These are phyloP conservation scores for Clitarchus hookeri DNA, from an alignment of 2,888 invertebrate genomes.

Conservation along the genomic window DNA sequence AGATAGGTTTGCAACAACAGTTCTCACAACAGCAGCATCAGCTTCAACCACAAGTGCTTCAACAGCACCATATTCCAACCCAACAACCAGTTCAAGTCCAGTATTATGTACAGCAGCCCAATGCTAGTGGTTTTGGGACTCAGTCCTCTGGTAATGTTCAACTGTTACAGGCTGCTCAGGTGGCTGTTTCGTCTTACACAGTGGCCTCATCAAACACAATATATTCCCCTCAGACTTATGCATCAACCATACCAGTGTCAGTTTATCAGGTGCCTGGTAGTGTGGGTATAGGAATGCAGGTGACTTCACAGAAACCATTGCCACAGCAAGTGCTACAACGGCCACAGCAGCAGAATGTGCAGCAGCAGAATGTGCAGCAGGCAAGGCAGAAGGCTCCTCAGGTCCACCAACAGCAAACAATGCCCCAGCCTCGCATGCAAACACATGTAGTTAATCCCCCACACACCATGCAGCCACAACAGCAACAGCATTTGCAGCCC, in stretches of 20 bases:
- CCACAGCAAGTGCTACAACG: slow-evolving; percentile 23
- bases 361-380: slow-evolving; percentile 25
- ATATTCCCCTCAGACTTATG: neutral
- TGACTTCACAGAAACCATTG: neutral
- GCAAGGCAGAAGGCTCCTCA: slow-evolving; percentile 24
- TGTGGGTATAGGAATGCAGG: neutral
- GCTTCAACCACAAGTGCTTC: slow-evolving; percentile 45
- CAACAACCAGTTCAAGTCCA: slow-evolving; percentile 16
- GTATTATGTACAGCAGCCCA: neutral
- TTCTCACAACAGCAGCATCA: slow-evolving; percentile 36
- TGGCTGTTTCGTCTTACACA: neutral
- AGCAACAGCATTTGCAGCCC: slow-evolving; percentile 21
- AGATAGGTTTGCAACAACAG: slow-evolving; percentile 57
- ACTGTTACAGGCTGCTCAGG: slow-evolving; percentile 1
- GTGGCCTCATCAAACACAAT: neutral
- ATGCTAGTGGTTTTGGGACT: neutral
- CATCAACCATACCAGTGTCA: neutral
- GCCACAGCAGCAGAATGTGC: neutral
- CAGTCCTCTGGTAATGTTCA: slow-evolving; percentile 21
- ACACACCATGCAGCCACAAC: slow-evolving; percentile 30
- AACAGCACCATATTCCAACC: too few relatives aligned
- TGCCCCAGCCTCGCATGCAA: slow-evolving; percentile 53
- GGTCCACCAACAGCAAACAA: slow-evolving; percentile 33
- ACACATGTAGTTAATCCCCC: slow-evolving; percentile 59
- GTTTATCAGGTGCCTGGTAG: neutral